phyloP scores from a whole-genome alignment of 2,113 vertebrate genomes.

The Cathartes aura region DNA sequence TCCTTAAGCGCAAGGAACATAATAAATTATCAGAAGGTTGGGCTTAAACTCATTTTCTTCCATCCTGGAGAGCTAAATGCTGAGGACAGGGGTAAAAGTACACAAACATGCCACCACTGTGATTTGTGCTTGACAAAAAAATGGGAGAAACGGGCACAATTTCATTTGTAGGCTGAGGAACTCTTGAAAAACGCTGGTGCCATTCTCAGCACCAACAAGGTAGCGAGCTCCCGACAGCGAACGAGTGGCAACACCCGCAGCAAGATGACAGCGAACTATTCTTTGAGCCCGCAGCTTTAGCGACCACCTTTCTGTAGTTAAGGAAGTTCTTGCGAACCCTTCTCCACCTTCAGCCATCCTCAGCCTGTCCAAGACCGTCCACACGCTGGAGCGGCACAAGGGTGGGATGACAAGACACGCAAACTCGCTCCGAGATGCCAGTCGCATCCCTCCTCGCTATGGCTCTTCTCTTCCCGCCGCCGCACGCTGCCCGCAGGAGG shows the following conservation, averaged over 20 bases:
- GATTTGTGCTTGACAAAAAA: neutral
- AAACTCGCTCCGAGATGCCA: neutral
- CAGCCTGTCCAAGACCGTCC: neutral
- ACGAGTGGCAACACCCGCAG: fast-evolving
- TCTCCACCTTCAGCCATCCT: neutral
- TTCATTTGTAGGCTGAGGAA: neutral
- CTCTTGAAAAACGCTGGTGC: neutral
- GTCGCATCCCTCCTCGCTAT: fast-evolving
- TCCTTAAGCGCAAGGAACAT: slow-evolving; percentile 60
- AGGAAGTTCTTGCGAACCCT: neutral
- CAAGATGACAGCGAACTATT: neutral
- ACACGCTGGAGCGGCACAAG: fast-evolving
- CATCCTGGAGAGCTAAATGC: slow-evolving; percentile 36
- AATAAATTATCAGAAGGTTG: slow-evolving; percentile 56
- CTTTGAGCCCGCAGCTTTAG: fast-evolving
- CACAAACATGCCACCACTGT: neutral
- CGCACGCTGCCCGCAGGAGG: fast-evolving
- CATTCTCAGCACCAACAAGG: neutral
- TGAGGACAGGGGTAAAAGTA: neutral
- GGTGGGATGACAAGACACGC: neutral
- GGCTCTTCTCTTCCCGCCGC: neutral
- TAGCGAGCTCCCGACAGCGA: fast-evolving
- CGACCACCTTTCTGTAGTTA: neutral
- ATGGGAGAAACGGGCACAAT: neutral
- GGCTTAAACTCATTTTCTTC: slow-evolving; percentile 54